phyloP scores from a whole-genome alignment of 2,888 invertebrate genomes.

The Iselma pallidipennis region DNA sequence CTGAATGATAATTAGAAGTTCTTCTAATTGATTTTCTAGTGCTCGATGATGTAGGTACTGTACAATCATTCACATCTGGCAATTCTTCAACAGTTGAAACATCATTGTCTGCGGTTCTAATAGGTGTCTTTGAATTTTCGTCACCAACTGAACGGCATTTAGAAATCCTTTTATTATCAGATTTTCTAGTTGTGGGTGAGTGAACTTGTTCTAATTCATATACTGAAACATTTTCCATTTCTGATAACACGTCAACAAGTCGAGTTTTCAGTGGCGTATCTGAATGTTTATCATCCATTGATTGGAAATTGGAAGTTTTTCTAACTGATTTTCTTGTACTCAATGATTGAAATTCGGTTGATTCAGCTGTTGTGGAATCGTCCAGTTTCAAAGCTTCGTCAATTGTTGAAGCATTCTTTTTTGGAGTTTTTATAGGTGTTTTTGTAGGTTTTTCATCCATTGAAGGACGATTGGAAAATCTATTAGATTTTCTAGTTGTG shows the following conservation, averaged over 20 bases:
- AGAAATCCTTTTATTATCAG: background rate
- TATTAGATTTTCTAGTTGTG: too few species aligned
- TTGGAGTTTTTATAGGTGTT: background rate
- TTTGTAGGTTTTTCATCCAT: background rate
- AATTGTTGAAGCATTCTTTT: background rate
- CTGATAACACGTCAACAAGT: background rate
- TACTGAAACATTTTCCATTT: background rate
- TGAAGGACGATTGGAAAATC: too few species aligned
- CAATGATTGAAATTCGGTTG: too few species aligned
- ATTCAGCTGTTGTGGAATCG: background rate
- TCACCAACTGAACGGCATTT: background rate
- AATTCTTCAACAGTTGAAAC: background rate
- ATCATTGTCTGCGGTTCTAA: background rate
- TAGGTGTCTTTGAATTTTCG: too few species aligned
- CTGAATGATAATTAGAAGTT: background rate
- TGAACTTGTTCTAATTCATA: background rate
- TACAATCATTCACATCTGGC: too few species aligned
- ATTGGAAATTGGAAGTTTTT: background rate
- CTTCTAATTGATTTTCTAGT: background rate
- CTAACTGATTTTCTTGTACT: background rate
- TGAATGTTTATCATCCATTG: too few species aligned
- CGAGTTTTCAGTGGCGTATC: too few species aligned
- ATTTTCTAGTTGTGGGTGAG: background rate
- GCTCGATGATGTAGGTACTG: background rate
- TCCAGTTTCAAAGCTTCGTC: background rate